A percentile compares a stretch with the other conserved stretches of the same genome.
Conservation (phyloP, 2,888 invertebrate species). For the Entomobrya proxima region DNA sequence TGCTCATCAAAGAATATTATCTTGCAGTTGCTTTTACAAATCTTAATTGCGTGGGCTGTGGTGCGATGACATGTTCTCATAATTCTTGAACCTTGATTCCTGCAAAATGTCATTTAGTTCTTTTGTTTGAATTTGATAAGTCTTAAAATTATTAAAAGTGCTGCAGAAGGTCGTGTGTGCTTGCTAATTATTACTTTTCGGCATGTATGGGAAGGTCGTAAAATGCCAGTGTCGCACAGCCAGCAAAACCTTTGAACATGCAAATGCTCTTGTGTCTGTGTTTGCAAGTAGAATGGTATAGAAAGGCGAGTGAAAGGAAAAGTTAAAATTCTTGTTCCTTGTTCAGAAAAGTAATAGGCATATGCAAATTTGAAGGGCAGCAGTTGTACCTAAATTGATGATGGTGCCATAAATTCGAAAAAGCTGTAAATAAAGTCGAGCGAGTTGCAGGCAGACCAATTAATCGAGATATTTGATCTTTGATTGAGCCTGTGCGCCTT, state of each 20-base stretch:
- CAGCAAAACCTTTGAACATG: not conserved
- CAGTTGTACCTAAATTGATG: not conserved
- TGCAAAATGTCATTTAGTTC: not conserved
- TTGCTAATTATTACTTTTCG: constrained; percentile 48
- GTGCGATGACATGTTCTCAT: not conserved
- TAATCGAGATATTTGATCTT: constrained; percentile 12
- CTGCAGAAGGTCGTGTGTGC: not conserved
- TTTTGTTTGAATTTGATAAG: not conserved
- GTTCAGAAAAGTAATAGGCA: not conserved
- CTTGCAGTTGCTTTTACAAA: not conserved
- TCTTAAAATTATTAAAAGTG: not conserved
- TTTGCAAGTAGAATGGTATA: not conserved
- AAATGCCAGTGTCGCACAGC: not conserved
- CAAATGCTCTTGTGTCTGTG: not conserved
- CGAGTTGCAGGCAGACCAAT: not conserved
- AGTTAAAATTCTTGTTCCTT: constrained; percentile 29
- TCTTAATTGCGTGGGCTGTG: constrained; percentile 10
- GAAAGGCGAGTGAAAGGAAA: constrained; percentile 45
- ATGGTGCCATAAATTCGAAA: not conserved
- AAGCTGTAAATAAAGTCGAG: not conserved
- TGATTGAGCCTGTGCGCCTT: constrained; percentile 18
- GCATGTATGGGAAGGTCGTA: constrained; percentile 15
- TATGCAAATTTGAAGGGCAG: constrained; percentile 19
- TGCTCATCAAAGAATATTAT: no score
- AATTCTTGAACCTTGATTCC: not conserved